Conservation (phyloP, 2,888 invertebrate species). For the Petrophora chlorosata region DNA sequence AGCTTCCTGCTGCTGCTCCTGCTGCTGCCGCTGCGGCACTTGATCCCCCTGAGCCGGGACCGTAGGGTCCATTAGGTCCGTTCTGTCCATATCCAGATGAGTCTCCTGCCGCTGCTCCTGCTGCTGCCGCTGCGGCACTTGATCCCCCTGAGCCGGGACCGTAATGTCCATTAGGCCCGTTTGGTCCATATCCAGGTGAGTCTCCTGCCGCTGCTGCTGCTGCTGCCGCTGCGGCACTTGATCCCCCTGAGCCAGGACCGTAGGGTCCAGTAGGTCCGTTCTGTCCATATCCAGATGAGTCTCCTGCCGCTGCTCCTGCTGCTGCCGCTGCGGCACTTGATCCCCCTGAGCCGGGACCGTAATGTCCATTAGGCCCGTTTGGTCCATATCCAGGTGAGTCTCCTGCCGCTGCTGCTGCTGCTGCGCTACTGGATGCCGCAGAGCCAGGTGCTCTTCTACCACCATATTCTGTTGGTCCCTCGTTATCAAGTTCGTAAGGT, state of each 20-base stretch:
- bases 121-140: neutral
- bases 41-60: neutral
- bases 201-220: constrained; percentile 17
- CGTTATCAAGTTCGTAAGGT: neutral
- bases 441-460: too few relatives aligned
- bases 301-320: too few relatives aligned
- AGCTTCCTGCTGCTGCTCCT: neutral
- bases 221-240: constrained; percentile 24
- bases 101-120: neutral
- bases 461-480: too few relatives aligned
- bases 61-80: neutral
- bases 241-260: neutral
- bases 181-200: too few relatives aligned
- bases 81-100: neutral
- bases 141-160: neutral
- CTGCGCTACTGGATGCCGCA: neutral
- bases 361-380: neutral
- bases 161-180: too few relatives aligned
- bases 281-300: too few relatives aligned
- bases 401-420: too few relatives aligned
- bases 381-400: too few relatives aligned
- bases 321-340: too few relatives aligned
- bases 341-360: too few relatives aligned
- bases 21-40: neutral
- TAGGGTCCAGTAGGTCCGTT: neutral